These are phyloP conservation scores for Papilio gigon DNA, from an alignment of 2,888 invertebrate species.

Conservation along the genomic window DNA sequence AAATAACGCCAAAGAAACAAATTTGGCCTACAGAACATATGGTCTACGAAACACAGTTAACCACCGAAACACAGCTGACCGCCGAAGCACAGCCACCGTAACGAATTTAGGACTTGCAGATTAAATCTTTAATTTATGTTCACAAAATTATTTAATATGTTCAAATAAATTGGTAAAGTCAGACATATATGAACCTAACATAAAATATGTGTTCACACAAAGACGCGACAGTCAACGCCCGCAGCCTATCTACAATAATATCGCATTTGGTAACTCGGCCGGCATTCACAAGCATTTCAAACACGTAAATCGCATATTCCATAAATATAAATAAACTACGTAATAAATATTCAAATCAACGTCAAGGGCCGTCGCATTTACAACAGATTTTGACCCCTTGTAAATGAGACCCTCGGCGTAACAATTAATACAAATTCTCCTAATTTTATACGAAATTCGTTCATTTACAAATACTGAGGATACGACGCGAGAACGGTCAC, in stretches of 20 bases:
- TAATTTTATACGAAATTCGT: slow-evolving; percentile 30
- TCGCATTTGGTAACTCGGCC: slow-evolving; percentile 33
- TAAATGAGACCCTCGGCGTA: not conserved
- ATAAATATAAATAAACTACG: slow-evolving; percentile 7
- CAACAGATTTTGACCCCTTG: not conserved
- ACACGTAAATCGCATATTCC: not conserved
- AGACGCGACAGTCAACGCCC: slow-evolving; percentile 13
- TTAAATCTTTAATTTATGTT: too few relatives aligned
- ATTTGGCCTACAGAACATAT: too few relatives aligned
- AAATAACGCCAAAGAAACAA: not conserved
- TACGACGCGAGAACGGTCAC: slow-evolving; percentile 10
- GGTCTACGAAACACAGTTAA: not conserved
- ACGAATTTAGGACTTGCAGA: too few relatives aligned
- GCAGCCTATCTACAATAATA: slow-evolving; percentile 28
- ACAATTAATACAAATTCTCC: slow-evolving; percentile 17
- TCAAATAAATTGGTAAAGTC: too few relatives aligned
- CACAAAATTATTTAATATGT: too few relatives aligned
- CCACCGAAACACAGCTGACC: not conserved
- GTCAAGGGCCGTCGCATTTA: not conserved
- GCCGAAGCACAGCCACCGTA: not conserved
- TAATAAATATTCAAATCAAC: slow-evolving; percentile 6
- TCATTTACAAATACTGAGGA: slow-evolving; percentile 32
- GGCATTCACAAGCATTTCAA: slow-evolving; percentile 22
- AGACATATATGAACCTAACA: too few relatives aligned
- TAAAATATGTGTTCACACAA: too few relatives aligned